Base-by-base conservation (phyloP, 2,888 invertebrate species). In the Clunio marinus region DNA sequence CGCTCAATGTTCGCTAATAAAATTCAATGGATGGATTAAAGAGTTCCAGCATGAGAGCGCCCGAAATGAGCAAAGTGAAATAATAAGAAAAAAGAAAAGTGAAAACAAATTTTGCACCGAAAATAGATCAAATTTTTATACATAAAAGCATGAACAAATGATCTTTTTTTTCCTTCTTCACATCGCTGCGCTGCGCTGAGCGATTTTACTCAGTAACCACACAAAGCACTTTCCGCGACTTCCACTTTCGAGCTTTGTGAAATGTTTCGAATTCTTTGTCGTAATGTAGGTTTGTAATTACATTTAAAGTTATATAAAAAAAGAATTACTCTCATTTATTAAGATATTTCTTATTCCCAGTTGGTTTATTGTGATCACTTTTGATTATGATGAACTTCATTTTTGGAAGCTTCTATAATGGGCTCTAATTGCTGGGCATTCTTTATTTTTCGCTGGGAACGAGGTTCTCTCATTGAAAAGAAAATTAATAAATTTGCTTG, bases 1-100 rank as follows among this genome's bases (percentile, higher is more conserved):
- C 59, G 28, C 59, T 59, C n/a, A 59, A n/a, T 59, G 59, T 59
- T 28, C 28, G 59, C 28, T 59, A 59, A 59, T 59, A 59, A 59
- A 59, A 59, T 59, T 59, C 13, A 59, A 59, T 35, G 24, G 51
- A 41, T 41, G 41, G 41, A 41, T 41, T 24, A 51, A 51, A 51
- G 51, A 51, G 51, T 15, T 41, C 41, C 41, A 41, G 41, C 41
- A 41, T 41, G 41, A 41, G 41, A 41, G 41, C 10, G 41, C 41
- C 15, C 32, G 32, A 32, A 5, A n/a, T 32, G n/a, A 15, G 41
- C 41, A 41, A n/a, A n/a, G n/a, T n/a, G n/a, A n/a, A n/a, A 32
- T 5, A 5, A 10, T 51, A 10, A 24, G 51, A 17, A 24, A 59
- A 10, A 59, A 28, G 22, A 57, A 59, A 59, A 59, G 59, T 59